These are phyloP conservation scores for Ataeniobius toweri DNA, from an alignment of 2,797 vertebrate genomes.

Conservation along the genomic window DNA sequence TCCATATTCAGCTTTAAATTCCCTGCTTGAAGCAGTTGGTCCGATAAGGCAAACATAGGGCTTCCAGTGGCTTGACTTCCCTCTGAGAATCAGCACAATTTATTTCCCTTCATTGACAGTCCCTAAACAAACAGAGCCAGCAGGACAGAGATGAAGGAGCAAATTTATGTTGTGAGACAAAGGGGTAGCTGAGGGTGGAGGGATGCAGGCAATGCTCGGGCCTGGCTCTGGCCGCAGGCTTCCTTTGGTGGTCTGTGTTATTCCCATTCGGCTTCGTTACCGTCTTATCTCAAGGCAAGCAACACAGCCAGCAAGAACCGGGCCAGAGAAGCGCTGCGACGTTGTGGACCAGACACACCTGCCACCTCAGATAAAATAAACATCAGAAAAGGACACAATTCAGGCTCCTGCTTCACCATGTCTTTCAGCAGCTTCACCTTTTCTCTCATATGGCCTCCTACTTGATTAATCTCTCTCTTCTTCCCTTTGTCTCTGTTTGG, in stretches of 20 bases:
- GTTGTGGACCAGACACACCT: conserved; percentile 70
- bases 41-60: conserved; percentile 52
- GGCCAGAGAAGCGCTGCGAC: conserved; percentile 44
- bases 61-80: conserved; percentile 41
- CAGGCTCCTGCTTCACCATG: conserved; percentile 37
- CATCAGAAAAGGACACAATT: conserved; percentile 70
- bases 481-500: conserved; percentile 27
- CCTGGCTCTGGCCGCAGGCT: conserved; percentile 45
- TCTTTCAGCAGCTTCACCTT: conserved; percentile 21
- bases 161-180: conserved; percentile 75
- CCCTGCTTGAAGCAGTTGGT: conserved; percentile 34
- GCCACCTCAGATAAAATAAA: conserved; percentile 78
- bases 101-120: conserved; percentile 63
- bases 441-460: conserved; percentile 23
- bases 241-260: conserved; percentile 64
- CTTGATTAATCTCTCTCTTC: conserved; percentile 54
- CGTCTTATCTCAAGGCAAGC: conserved; percentile 71
- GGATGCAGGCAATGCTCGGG: conserved; percentile 37
- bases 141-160: conserved; percentile 69
- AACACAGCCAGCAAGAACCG: conserved; percentile 54
- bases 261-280: conserved; percentile 78
- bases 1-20: conserved; percentile 35
- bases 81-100: conserved; percentile 61
- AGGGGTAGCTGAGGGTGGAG: conserved; percentile 49
- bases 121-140: conserved; percentile 73